Conservation (phyloP, 2,797 vertebrate genomes). For the Notolepis coatsorum region DNA sequence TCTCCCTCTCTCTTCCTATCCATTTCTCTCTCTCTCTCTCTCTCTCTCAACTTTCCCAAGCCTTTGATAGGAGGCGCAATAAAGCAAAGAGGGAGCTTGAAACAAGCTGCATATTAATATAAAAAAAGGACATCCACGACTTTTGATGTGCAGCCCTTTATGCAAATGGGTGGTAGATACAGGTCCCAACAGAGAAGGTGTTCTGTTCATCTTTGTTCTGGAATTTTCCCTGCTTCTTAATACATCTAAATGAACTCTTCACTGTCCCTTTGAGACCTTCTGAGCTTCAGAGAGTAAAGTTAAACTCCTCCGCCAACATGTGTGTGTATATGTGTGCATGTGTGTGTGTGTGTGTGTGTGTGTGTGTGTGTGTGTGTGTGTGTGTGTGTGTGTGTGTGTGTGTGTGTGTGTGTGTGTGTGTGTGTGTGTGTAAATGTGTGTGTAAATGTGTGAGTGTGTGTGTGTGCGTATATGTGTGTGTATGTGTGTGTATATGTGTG, state of each 20-base stretch:
- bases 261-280: constrained; percentile 88
- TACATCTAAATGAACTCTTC: constrained; percentile 94
- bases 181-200: constrained; percentile 85
- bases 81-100: constrained; percentile 88
- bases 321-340: neutral
- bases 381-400: constrained; percentile 7
- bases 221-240: constrained; percentile 80
- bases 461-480: neutral
- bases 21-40: neutral
- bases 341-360: constrained; percentile 8
- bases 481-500: neutral
- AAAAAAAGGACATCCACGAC: constrained; percentile 91
- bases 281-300: constrained; percentile 82
- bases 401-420: constrained; percentile 8
- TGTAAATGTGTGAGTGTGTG: neutral
- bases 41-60: constrained; percentile 77
- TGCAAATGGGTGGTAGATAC: constrained; percentile 91
- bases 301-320: constrained; percentile 54
- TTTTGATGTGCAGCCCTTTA: constrained; percentile 95
- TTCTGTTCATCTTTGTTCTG: constrained; percentile 87
- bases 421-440: neutral
- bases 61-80: constrained; percentile 90
- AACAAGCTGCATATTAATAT: constrained; percentile 94
- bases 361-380: neutral
- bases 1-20: neutral